Conservation (phyloP, 2,888 invertebrate species). For the Dermolepida albohirtum region DNA sequence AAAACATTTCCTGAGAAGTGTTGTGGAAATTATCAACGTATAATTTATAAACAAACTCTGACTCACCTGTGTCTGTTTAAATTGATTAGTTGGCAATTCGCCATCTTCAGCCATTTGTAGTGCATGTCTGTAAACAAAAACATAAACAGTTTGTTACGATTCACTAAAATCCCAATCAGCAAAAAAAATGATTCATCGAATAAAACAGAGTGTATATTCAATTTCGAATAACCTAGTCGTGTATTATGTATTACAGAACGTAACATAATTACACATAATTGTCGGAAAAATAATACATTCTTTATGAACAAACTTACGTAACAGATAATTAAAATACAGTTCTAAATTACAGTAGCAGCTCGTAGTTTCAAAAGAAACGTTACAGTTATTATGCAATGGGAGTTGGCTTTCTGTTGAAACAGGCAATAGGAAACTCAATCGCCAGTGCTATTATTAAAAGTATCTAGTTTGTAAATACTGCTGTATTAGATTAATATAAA, state of each 20-base stretch:
- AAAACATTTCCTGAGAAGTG: constrained; percentile 1
- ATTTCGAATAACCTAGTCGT: no score
- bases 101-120: constrained; percentile 60
- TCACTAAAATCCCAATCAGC: constrained; percentile 2
- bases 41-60: constrained; percentile 14
- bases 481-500: background rate
- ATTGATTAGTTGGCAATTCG: constrained; percentile 54
- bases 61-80: constrained; percentile 43
- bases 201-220: no score
- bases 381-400: constrained; percentile 30
- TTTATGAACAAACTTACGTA: constrained; percentile 16
- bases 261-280: constrained; percentile 15
- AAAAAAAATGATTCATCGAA: constrained; percentile 22
- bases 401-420: constrained; percentile 24
- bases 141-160: constrained; percentile 9
- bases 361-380: constrained; percentile 23
- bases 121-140: constrained; percentile 50
- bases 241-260: background rate
- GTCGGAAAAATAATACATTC: constrained; percentile 28
- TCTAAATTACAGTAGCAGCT: constrained; percentile 29
- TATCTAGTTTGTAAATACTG: background rate
- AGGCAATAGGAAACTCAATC: constrained; percentile 20
- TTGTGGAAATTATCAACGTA: background rate
- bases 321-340: constrained; percentile 32
- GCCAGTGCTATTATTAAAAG: constrained; percentile 12